phyloP scores from a whole-genome alignment of 2,888 invertebrate species.

The Epirrhoe tristata region DNA sequence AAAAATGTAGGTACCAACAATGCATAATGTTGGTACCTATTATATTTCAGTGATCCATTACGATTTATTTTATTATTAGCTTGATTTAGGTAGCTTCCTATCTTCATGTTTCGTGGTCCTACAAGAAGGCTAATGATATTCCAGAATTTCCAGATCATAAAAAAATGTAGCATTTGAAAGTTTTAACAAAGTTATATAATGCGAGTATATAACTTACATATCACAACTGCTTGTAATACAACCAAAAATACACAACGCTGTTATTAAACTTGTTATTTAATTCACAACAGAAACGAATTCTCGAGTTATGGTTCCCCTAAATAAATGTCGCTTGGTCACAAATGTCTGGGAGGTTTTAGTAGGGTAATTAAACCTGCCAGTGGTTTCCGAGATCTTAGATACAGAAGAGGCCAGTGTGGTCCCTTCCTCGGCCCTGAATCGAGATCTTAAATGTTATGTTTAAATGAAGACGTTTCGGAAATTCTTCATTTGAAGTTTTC shows the following conservation, averaged over 20 bases:
- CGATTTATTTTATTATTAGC: too few relatives aligned
- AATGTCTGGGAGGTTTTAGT: conserved; percentile 58
- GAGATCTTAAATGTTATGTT: conserved; percentile 48
- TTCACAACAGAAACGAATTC: conserved; percentile 8
- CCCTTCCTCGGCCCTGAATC: conserved; percentile 72
- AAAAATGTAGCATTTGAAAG: too few relatives aligned
- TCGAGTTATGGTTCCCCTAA: conserved; percentile 46
- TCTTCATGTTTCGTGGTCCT: too few relatives aligned
- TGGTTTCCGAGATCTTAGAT: conserved; percentile 69
- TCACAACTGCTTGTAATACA: background rate
- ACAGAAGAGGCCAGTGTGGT: conserved; percentile 74
- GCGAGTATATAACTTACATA: too few relatives aligned
- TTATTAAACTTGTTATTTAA: conserved; percentile 6
- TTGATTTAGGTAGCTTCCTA: too few relatives aligned
- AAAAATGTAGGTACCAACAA: too few relatives aligned
- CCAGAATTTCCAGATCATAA: too few relatives aligned
- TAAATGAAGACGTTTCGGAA: conserved; percentile 45
- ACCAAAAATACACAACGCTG: background rate
- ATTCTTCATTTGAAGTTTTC: conserved; percentile 34
- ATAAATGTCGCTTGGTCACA: conserved; percentile 57
- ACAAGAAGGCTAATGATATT: too few relatives aligned
- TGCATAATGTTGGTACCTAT: too few relatives aligned
- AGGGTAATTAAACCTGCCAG: conserved; percentile 63
- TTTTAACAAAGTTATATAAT: too few relatives aligned
- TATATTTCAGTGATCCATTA: too few relatives aligned